Evolutionary conservation across 2,113 vertebrate genomes (phyloP).

Genomic region (Etia nguti): DNA sequence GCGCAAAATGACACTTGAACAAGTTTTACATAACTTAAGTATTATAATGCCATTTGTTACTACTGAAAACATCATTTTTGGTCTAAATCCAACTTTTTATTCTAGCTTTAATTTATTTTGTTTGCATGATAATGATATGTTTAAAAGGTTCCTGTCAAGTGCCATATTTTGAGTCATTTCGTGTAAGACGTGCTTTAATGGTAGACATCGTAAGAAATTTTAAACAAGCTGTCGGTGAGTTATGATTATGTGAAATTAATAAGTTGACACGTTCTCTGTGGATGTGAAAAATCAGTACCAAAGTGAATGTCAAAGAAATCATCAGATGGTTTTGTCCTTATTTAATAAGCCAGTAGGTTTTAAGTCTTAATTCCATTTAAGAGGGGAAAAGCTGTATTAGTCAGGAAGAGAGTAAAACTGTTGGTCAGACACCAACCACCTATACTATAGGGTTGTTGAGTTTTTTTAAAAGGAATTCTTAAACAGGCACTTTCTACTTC

Average conservation of each 20-base stretch:
- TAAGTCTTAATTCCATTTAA: constrained; percentile 8
- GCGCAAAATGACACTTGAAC: constrained; percentile 82
- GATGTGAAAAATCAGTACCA: constrained; percentile 62
- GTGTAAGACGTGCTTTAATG: constrained; percentile 62
- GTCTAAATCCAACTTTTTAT: constrained; percentile 46
- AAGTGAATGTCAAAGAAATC: constrained; percentile 63
- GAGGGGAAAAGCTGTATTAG: background rate
- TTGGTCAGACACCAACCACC: constrained; percentile 1
- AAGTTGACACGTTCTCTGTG: constrained; percentile 33
- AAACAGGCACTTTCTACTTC: constrained; percentile 55
- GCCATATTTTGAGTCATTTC: constrained; percentile 73
- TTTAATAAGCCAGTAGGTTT: constrained; percentile 11
- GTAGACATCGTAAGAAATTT: constrained; percentile 33
- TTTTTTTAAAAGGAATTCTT: constrained; percentile 40
- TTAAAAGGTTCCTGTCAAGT: constrained; percentile 71
- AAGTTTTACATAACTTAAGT: constrained; percentile 82
- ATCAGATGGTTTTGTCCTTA: background rate
- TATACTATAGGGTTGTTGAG: background rate
- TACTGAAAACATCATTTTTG: constrained; percentile 74
- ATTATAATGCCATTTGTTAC: constrained; percentile 87
- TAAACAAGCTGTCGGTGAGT: background rate
- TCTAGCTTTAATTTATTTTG: constrained; percentile 76
- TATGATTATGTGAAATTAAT: constrained; percentile 26
- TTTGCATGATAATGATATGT: constrained; percentile 74
- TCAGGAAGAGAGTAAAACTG: background rate